Evolutionary conservation across 2,113 vertebrate genomes (phyloP).

Genomic region (Pica pica): DNA sequence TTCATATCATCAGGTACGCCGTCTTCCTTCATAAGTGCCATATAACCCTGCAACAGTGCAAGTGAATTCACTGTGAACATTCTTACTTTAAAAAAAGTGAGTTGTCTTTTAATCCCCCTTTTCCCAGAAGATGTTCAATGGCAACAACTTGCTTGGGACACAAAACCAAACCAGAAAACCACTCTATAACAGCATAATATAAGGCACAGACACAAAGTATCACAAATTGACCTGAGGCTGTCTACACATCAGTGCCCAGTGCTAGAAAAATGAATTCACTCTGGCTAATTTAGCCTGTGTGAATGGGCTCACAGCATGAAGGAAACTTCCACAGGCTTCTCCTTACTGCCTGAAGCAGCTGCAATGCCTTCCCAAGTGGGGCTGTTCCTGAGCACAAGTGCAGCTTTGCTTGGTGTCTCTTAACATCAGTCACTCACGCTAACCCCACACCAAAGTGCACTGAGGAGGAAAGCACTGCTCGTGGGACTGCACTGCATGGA

Average conservation of each 20-base stretch:
- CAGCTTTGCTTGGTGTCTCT: not conserved
- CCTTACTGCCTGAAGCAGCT: not conserved
- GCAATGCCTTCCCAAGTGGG: not conserved
- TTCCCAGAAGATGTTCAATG: not conserved
- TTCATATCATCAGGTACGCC: conserved; percentile 98
- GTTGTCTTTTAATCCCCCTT: not conserved
- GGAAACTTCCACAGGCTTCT: not conserved
- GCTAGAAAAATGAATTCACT: not conserved
- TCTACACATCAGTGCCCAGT: not conserved
- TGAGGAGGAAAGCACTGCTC: not conserved
- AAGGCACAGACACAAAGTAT: not conserved
- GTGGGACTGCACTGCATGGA: not conserved
- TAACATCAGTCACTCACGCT: not conserved
- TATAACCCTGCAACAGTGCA: conserved; percentile 85
- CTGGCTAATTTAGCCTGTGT: not conserved
- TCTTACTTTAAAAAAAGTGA: not conserved
- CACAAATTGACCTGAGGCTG: not conserved
- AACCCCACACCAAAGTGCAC: not conserved
- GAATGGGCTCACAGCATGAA: not conserved
- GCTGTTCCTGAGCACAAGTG: not conserved
- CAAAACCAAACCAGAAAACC: not conserved
- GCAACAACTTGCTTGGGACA: not conserved
- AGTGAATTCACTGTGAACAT: not conserved
- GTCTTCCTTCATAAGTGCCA: conserved; percentile 96
- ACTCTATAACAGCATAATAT: not conserved